These are phyloP conservation scores for Caretta caretta DNA, from an alignment of 2,113 vertebrate species.

Conservation along the genomic window DNA sequence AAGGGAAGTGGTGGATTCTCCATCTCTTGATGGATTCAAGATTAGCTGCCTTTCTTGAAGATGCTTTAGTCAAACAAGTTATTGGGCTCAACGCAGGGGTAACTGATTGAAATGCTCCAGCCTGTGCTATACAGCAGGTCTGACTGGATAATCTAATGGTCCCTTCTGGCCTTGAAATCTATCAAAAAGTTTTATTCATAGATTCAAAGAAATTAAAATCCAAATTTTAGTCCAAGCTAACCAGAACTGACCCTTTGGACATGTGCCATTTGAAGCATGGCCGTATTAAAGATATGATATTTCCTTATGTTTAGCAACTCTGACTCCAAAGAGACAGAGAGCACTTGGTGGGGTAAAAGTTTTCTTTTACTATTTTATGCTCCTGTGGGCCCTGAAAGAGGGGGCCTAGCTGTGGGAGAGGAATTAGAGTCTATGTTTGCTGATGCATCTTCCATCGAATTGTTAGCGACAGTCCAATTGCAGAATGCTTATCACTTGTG, in stretches of 20 bases:
- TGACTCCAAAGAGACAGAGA: background rate
- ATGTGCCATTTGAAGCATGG: background rate
- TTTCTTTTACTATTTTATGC: background rate
- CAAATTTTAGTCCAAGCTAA: background rate
- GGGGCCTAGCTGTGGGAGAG: background rate
- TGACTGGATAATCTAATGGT: background rate
- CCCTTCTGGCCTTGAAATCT: background rate
- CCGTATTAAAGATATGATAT: background rate
- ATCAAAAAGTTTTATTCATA: background rate
- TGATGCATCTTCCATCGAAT: background rate
- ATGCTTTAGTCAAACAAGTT: background rate
- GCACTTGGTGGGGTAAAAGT: background rate
- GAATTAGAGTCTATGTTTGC: background rate
- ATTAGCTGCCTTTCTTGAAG: background rate
- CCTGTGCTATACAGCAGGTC: background rate
- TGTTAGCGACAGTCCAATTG: background rate
- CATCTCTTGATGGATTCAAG: background rate
- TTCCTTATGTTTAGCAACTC: background rate
- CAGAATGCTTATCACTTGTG: background rate
- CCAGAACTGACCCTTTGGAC: background rate
- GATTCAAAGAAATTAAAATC: background rate
- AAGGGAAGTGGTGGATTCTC: background rate
- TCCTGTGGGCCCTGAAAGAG: background rate
- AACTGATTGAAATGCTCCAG: background rate
- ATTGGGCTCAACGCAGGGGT: background rate